Evolutionary conservation across 2,888 invertebrate genomes (phyloP), one percentile per base, ranked within the genome.

Genomic region (Acronicta alni): DNA sequence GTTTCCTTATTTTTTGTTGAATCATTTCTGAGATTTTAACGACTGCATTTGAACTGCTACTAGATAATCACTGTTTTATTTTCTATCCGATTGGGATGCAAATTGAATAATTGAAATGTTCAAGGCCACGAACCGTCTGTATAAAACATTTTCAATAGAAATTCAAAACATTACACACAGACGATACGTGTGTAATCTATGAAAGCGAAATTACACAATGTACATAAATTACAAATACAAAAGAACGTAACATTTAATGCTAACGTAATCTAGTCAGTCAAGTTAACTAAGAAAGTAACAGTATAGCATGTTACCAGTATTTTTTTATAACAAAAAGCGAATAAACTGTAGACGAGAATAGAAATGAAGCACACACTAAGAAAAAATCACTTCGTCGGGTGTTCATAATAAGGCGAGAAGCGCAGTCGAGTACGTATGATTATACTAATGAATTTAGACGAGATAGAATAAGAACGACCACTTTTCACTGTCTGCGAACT

Each of bases 1-100:
- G 43, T 65, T 74, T 75, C 67, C 71, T 67, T 10, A 54, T 74
- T 77, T 77, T 75, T 77, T 75, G 55, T 52, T 20, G 10, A 16
- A 35, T 32, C 16, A 6, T 47, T 49, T 57, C 30, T 53, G 18
- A 52, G 48, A 59, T 46, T 39, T 58, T 46, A 58, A 76, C 59
- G 47, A 72, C 42, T 43, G 18, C 18, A 60, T 59, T 64, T 43
- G 20, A 37, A 45, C 20, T 42, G 51, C 39, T 61, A 32, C 42
- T 38, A n/a, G 14, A 56, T 65, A 44, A 62, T 60, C 23, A 47
- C 53, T 44, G 35, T 54, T 30, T 39, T 7, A 44, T 62, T 43
- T 41, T 42, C 12, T 26, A 30, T 44, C 5, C 15, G 14, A 51
- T 47, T 52, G 23, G 55, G 49, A 53, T 45, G n/a, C 14, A 20